phyloP scores from a whole-genome alignment of 2,888 invertebrate species.

The Ditula angustiorana region DNA sequence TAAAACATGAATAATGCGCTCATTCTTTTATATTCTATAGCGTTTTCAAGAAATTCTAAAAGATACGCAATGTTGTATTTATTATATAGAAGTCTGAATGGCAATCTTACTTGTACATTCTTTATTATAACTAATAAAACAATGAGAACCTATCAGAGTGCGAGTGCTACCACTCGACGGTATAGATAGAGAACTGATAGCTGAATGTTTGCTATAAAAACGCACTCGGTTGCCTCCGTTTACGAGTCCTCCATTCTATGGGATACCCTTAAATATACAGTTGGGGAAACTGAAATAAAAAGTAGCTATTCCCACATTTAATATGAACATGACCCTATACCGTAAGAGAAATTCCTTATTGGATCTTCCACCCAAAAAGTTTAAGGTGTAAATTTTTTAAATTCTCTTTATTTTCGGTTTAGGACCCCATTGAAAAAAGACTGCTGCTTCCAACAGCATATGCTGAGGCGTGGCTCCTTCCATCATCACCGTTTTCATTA shows the following conservation, averaged over 20 bases:
- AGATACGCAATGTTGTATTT: too few relatives aligned
- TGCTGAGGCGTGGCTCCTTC: too few relatives aligned
- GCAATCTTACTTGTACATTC: background rate
- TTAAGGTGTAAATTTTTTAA: too few relatives aligned
- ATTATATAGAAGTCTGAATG: too few relatives aligned
- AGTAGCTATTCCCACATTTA: background rate
- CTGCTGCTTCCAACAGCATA: too few relatives aligned
- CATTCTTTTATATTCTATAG: too few relatives aligned
- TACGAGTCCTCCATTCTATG: constrained; percentile 22
- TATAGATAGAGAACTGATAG: background rate
- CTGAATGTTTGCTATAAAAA: constrained; percentile 12
- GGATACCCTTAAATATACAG: constrained; percentile 9
- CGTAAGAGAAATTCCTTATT: background rate
- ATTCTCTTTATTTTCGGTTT: too few relatives aligned
- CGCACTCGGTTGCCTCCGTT: background rate
- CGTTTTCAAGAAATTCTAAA: too few relatives aligned
- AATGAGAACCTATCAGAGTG: background rate
- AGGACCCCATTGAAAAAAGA: too few relatives aligned
- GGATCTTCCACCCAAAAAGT: too few relatives aligned
- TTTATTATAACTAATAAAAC: background rate
- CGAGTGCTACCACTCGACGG: background rate
- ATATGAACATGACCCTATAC: background rate
- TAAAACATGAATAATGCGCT: too few relatives aligned
- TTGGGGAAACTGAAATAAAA: constrained; percentile 18
- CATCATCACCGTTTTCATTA: too few relatives aligned